These are phyloP conservation scores for Lucilia cuprina DNA, from an alignment of 1,140 invertebrate species.

Conservation along the genomic window DNA sequence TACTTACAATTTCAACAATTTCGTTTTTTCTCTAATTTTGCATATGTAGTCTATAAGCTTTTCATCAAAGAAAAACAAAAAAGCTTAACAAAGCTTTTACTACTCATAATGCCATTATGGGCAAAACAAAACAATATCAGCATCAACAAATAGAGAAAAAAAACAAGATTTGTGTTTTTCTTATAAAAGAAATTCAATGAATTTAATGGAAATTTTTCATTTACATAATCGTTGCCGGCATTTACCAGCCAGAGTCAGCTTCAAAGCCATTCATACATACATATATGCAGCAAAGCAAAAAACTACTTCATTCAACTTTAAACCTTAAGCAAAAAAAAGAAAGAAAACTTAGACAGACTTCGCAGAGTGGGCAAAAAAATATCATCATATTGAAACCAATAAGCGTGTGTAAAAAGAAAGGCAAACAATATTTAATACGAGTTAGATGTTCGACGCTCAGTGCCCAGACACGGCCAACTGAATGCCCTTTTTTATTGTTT, in stretches of 20 bases:
- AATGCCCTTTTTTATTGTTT: conserved; percentile 1
- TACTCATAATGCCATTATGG: neutral
- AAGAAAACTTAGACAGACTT: neutral
- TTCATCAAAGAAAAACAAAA: neutral
- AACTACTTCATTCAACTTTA: neutral
- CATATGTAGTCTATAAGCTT: neutral
- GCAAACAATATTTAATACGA: conserved; percentile 14
- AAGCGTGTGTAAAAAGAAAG: conserved; percentile 24
- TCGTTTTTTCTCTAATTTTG: neutral
- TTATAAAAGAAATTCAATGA: conserved; percentile 15
- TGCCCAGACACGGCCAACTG: neutral
- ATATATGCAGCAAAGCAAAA: neutral
- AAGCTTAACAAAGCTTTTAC: conserved; percentile 2
- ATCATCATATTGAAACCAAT: conserved; percentile 16
- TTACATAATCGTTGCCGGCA: conserved; percentile 28
- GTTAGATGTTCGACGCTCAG: neutral
- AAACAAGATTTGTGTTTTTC: neutral
- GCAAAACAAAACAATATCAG: neutral
- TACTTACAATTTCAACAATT: neutral
- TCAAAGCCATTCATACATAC: neutral
- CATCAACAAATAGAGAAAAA: neutral
- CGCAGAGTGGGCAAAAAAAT: neutral
- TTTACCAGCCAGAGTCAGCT: neutral
- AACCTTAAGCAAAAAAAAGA: neutral
- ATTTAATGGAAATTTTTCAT: conserved; percentile 33